Conservation (phyloP, 2,113 vertebrate genomes). For the Zonotrichia leucophrys region DNA sequence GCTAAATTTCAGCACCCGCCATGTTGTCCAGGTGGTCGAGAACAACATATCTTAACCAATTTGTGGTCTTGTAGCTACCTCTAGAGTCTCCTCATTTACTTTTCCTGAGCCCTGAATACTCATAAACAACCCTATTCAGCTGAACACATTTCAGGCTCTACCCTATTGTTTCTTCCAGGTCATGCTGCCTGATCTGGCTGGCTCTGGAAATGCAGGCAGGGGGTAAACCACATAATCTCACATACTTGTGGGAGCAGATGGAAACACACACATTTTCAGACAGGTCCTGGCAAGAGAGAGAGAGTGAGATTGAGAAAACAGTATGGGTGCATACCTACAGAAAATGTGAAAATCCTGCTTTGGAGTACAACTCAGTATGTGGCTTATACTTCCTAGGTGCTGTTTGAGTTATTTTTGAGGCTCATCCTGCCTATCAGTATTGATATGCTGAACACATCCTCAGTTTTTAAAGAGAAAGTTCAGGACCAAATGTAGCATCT, state of each 20-base stretch:
- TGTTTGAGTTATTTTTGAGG: not conserved
- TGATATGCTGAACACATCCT: not conserved
- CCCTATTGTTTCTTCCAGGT: not conserved
- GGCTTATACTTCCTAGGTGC: not conserved
- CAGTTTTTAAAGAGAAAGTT: not conserved
- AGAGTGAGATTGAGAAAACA: not conserved
- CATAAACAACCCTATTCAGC: not conserved
- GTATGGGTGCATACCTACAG: not conserved
- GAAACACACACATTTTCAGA: not conserved
- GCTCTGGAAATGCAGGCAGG: not conserved
- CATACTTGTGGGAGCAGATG: not conserved
- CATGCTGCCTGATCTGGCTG: not conserved
- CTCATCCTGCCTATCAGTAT: not conserved
- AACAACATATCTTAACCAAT: not conserved
- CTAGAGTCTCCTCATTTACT: not conserved
- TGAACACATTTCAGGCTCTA: not conserved
- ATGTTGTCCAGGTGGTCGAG: not conserved
- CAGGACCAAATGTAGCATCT: not conserved
- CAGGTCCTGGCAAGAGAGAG: not conserved
- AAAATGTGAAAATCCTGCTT: not conserved
- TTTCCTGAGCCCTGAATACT: not conserved
- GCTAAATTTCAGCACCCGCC: not conserved
- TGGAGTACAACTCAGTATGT: not conserved
- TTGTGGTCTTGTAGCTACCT: not conserved
- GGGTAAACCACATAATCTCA: not conserved